Base-by-base conservation (phyloP, 2,888 invertebrate species). In the Allygus modestus region DNA sequence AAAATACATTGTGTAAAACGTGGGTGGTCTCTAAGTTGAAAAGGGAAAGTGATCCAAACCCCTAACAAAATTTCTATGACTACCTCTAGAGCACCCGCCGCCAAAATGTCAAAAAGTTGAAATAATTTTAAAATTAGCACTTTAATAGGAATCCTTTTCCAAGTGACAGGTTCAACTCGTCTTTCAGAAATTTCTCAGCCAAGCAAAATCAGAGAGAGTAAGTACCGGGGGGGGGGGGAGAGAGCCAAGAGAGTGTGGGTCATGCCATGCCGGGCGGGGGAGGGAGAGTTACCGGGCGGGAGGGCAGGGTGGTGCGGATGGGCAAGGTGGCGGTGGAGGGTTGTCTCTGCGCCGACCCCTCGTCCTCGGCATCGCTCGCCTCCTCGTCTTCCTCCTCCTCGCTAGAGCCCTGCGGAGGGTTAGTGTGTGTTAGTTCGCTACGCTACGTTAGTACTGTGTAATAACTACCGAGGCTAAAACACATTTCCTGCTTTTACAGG, bases 301-400 rank as follows among this genome's bases (percentile, higher is more conserved):
- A 84, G 31, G 84, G 84, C 79, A 58, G 37, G 84, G 65, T 79
- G 41, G 83, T 69, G 51, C 84, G 81, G 81, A 84, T 81, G 54
- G 81, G 71, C 84, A 84, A 37, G 15, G 84, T 84, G 7, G 84
- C 69, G 46, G 84, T 69, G 37, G 84, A 81, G 23, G 79, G 79
- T 17, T 65, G 81, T 20, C 54, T 9, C 11, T 41, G 43, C 51
- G 31, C 85, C 33, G 73, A 84, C 58, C 82, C 81, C 58, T 82
- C 86, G 54, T 87, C 86, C 33, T 88, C 87, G 23, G 85, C 86
- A 17, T 85, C 86, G 85, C 43, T 86, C 90, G 90, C 90, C 84
- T 90, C 89, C 86, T 89, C 90, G 83, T 90, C 90, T 88, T 90
- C 88, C 87, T 90, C 90, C 87, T 90, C 90, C 82, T 89, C 88